Base-by-base conservation (phyloP, 1,140 invertebrate genomes). In the Adoxophyes honmai region DNA sequence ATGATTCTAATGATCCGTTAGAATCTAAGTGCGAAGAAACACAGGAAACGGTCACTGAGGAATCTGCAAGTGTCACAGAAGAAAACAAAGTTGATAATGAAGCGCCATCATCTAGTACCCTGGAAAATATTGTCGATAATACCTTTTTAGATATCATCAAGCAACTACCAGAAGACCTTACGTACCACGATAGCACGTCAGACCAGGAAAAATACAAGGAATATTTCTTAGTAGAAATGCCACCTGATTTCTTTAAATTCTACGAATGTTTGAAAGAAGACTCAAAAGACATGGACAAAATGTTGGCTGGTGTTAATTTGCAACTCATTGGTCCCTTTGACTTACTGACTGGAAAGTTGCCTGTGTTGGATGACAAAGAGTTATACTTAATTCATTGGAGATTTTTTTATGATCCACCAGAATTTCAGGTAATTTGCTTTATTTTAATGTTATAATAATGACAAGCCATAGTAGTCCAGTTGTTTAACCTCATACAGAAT, bases 401-500 rank as follows among this genome's bases (percentile, higher is more conserved):
- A 71, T 98, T 95, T 89, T 98, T 93, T 83, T 97, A 96, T 89
- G 97, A 99, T 91, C 96, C 96, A 37, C 97, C 97, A 34, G 97
- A 98, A 89, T 97, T 98, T 86, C 95, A 95, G 89, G 93, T 94
- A 90, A 81, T 58, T n/a, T n/a, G n/a, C n/a, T n/a, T n/a, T n/a
- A n/a, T n/a, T n/a, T n/a, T n/a, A n/a, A n/a, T n/a, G n/a, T n/a
- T n/a, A n/a, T n/a, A n/a, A n/a, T n/a, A n/a, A n/a, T n/a, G n/a
- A n/a, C n/a, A n/a, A n/a, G n/a, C n/a, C n/a, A n/a, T n/a, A n/a
- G n/a, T n/a, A n/a, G n/a, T n/a, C n/a, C n/a, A n/a, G n/a, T n/a
- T n/a, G n/a, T n/a, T n/a, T n/a, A n/a, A n/a, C n/a, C n/a, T n/a
- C n/a, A n/a, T n/a, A n/a, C n/a, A n/a, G n/a, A n/a, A n/a, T n/a